phyloP scores from a whole-genome alignment of 2,113 vertebrate genomes.

The Bubo bubo region DNA sequence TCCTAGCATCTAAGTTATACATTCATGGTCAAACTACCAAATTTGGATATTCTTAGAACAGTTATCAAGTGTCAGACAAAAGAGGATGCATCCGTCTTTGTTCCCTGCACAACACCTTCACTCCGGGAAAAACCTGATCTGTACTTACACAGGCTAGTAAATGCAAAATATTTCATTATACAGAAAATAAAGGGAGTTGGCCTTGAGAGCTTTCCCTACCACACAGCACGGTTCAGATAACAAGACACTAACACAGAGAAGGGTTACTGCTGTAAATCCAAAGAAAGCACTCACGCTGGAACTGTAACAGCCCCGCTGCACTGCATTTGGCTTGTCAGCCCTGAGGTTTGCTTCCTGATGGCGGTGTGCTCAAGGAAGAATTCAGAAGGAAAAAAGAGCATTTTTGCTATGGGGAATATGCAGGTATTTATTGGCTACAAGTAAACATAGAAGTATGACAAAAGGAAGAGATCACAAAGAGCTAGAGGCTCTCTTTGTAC shows the following conservation, averaged over 20 bases:
- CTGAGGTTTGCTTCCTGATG: neutral
- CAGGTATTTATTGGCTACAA: neutral
- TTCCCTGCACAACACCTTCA: neutral
- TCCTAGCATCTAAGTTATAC: neutral
- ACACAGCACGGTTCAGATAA: neutral
- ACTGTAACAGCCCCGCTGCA: neutral
- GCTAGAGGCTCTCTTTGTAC: neutral
- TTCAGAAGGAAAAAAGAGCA: rapidly evolving
- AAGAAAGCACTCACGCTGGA: neutral
- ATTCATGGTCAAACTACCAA: neutral
- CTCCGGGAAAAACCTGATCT: neutral
- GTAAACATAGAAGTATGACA: neutral
- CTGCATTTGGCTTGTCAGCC: neutral
- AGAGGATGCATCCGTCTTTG: neutral
- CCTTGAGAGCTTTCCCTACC: rapidly evolving
- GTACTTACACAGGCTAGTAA: neutral
- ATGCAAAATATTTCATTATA: neutral
- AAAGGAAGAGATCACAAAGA: neutral
- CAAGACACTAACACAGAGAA: neutral
- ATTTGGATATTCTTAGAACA: neutral
- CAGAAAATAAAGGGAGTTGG: neutral
- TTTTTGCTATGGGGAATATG: neutral
- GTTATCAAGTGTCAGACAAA: neutral
- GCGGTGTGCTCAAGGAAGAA: neutral
- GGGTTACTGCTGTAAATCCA: neutral